Base-by-base conservation (phyloP, 2,888 invertebrate genomes). In the Onchidella celtica region DNA sequence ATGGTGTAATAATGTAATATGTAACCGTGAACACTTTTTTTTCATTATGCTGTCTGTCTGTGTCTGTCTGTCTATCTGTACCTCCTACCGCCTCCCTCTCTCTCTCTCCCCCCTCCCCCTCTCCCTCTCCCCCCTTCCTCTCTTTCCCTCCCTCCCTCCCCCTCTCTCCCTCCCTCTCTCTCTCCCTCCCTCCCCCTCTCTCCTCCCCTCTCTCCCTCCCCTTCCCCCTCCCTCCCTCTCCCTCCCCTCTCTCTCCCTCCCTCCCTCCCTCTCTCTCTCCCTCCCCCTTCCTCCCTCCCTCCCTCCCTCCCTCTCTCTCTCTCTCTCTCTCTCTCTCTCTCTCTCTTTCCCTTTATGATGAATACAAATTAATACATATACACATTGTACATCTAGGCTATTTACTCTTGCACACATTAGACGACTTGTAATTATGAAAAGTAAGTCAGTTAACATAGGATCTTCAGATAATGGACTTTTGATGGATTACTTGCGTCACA, bases 281-380 rank as follows among this genome's bases (percentile, higher is more conserved):
- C n/a, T 61, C n/a, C 61, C 24, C 61, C 4, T n/a, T 61, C 61
- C 24, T n/a, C 24, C 61, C n/a, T 24, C 24, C 9, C n/a, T 61
- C 61, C n/a, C 61, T n/a, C 61, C 3, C n/a, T 61, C 61, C 4
- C 61, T 61, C 61, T 61, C 6, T 21, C 61, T 21, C 61, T 61
- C n/a, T 61, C 61, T 61, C 61, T 61, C 61, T n/a, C n/a, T 61
- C 61, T 61, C 61, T 61, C n/a, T 14, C n/a, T 61, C 61, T 61
- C 61, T 61, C 61, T 61, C 4, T 14, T 21, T 14, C n/a, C 9
- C 6, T 21, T 14, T 61, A n/a, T n/a, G n/a, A n/a, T n/a, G n/a
- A n/a, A n/a, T n/a, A n/a, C n/a, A n/a, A n/a, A n/a, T n/a, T n/a
- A n/a, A n/a, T n/a, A n/a, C n/a, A n/a, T n/a, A n/a, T n/a, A n/a